phyloP scores from a whole-genome alignment of 1,140 invertebrate species.

The Megalonaias nervosa region DNA sequence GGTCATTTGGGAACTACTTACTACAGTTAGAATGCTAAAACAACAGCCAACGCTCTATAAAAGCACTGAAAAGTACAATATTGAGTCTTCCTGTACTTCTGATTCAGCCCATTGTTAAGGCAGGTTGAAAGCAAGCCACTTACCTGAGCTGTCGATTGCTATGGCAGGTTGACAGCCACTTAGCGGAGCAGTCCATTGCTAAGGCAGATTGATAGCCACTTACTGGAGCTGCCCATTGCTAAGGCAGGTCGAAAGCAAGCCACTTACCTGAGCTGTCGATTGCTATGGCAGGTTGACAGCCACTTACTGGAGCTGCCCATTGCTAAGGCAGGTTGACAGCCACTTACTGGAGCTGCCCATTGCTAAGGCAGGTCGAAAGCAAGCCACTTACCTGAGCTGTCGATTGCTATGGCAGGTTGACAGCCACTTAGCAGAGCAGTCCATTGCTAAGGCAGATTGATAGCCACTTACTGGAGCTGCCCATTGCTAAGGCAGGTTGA shows the following conservation, averaged over 20 bases:
- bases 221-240: slow-evolving; percentile 74
- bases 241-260: too few species aligned
- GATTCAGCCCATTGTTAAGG: neutral
- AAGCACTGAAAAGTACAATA: slow-evolving; percentile 72
- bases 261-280: too few species aligned
- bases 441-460: too few species aligned
- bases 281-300: too few species aligned
- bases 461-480: slow-evolving; percentile 75
- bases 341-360: slow-evolving; percentile 75
- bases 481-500: too few species aligned
- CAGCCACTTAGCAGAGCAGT: slow-evolving; percentile 75
- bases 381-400: slow-evolving; percentile 75
- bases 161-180: slow-evolving; percentile 41
- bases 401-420: too few species aligned
- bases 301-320: slow-evolving; percentile 75
- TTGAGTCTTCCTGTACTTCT: neutral
- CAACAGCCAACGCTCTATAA: slow-evolving; percentile 12
- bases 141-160: too few species aligned
- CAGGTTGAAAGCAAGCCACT: too few species aligned
- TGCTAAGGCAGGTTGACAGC: too few species aligned
- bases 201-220: slow-evolving; percentile 42
- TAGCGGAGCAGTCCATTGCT: slow-evolving; percentile 74
- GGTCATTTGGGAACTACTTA: slow-evolving; percentile 63
- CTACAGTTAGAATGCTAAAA: slow-evolving; percentile 78
- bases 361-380: too few species aligned